A percentile compares a stretch with the other conserved stretches of the same genome.
Evolutionary conservation across 2,113 vertebrate species (phyloP).

Genomic region (Crocuta crocuta): DNA sequence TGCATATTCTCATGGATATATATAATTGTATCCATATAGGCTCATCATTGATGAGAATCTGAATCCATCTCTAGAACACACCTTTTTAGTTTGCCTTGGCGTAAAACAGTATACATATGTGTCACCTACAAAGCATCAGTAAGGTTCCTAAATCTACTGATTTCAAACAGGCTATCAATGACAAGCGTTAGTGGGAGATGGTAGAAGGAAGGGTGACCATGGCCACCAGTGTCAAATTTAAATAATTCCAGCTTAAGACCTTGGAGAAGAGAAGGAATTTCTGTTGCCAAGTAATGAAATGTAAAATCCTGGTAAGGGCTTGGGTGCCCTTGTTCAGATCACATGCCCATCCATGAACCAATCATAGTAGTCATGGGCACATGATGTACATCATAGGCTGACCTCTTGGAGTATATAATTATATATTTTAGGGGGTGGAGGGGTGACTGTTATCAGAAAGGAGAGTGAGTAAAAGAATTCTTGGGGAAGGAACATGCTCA

Average conservation of each 20-base stretch:
- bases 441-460: background rate
- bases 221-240: background rate
- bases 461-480: background rate
- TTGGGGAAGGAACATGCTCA: background rate
- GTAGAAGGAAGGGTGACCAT: too few species aligned
- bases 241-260: background rate
- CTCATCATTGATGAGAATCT: background rate
- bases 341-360: background rate
- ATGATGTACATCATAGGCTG: background rate
- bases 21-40: background rate
- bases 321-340: background rate
- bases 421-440: accelerated
- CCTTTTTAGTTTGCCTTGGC: background rate
- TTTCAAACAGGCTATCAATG: constrained; percentile 7
- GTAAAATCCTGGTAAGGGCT: background rate
- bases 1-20: background rate
- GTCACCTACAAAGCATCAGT: background rate
- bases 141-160: background rate
- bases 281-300: background rate
- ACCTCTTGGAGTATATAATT: too few species aligned
- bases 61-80: background rate
- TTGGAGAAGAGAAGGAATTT: background rate
- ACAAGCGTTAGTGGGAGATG: background rate
- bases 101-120: background rate
- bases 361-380: background rate